Base-by-base conservation (phyloP, 2,113 vertebrate species). In the Phyllostomus hastatus region DNA sequence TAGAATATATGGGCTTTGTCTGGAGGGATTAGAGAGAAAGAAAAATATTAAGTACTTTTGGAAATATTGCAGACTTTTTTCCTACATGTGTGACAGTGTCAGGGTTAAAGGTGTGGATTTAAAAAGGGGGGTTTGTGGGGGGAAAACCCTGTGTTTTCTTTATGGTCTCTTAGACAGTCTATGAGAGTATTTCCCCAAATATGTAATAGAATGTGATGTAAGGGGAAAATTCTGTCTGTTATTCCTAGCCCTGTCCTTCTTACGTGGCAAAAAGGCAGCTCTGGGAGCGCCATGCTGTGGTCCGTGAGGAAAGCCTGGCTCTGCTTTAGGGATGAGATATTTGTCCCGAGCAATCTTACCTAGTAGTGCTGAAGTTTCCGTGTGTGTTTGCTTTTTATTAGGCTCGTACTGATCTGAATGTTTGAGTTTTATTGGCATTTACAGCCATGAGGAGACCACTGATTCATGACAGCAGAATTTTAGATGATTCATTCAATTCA, bases 401-500 rank as follows among this genome's bases (percentile, higher is more conserved):
- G 85, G 86, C 93, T 91, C 87, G 91, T 79, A 90, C 90, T 70
- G 57, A 97, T 97, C 61, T 96, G 97, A 97, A 79, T 89, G 86
- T 85, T 93, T 73, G 38, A 83, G 59, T 78, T 89, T 97, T 93
- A 69, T 41, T 96, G 88, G 91, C 78, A 93, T 26, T 94, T 94
- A 69, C 1, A 83, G 46, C 50, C 83, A 78, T 76, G 96, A 97
- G 91, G 97, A 94, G 86, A 94, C 95, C 86, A 87, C 79, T 91
- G 88, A 96, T 90, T 97, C 79, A 91, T 69, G 38, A 89, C 41
- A 95, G 86, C 75, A 96, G 79, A 95, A 95, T 94, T 93, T 96
- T 76, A 81, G 50, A 52, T 97, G 94, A 97, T 80, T 97, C 94
- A 96, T 87, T 94, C 50, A 88, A 81, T 92, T 88, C 81, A 97